Percentiles rank a stretch among this genome's conserved stretches.
Evolutionary conservation across 2,797 vertebrate species (phyloP).

Genomic region (Manis crassicaudata): DNA sequence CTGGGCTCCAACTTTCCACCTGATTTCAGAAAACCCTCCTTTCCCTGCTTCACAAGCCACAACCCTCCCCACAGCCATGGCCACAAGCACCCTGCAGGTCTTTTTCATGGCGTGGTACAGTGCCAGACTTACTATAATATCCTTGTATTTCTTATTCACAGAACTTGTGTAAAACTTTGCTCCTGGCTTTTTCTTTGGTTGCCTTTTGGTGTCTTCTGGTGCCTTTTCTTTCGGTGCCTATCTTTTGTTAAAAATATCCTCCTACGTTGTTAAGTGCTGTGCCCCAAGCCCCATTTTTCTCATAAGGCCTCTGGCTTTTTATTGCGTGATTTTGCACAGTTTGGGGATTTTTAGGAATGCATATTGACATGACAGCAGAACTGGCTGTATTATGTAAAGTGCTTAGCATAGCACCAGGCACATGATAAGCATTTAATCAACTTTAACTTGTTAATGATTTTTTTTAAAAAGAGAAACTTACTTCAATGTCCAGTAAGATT

Average conservation of each 20-base stretch:
- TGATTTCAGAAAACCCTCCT: background rate
- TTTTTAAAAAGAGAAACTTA: background rate
- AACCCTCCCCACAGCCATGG: rapidly evolving
- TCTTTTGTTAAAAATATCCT: background rate
- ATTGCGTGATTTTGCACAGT: background rate
- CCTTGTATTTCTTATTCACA: background rate
- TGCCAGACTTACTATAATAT: background rate
- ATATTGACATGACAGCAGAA: background rate
- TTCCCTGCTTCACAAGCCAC: rapidly evolving
- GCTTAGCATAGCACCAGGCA: background rate
- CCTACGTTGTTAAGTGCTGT: background rate
- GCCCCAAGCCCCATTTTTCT: background rate
- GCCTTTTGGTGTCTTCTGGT: background rate
- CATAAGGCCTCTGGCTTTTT: background rate
- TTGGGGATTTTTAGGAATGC: background rate
- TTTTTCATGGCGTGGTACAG: too few species aligned
- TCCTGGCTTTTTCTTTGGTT: background rate
- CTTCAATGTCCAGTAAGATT: background rate
- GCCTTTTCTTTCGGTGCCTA: background rate
- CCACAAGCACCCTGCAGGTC: rapidly evolving
- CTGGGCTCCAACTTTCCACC: background rate
- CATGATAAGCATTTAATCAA: background rate
- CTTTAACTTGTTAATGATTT: background rate
- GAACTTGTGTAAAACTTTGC: background rate
- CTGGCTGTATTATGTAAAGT: background rate